Conservation (phyloP, 2,797 vertebrate genomes). For the Anguilla megastoma region DNA sequence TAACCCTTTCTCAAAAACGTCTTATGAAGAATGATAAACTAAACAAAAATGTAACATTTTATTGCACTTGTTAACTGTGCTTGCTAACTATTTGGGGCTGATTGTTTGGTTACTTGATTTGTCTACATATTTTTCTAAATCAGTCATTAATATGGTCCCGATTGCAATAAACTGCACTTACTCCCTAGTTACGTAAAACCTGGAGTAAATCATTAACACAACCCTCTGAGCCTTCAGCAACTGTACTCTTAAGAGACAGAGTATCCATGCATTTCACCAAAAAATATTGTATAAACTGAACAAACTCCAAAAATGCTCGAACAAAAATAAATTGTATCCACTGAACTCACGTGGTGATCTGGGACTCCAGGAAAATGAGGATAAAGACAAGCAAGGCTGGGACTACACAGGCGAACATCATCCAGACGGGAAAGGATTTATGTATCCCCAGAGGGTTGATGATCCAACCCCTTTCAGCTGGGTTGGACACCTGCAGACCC, state of each 20-base stretch:
- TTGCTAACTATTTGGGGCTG: background rate
- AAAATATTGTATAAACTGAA: background rate
- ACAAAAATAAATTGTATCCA: background rate
- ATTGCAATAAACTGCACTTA: background rate
- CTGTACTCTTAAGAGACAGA: background rate
- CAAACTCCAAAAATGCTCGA: no score
- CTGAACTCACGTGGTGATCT: slow-evolving; percentile 92
- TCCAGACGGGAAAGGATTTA: slow-evolving; percentile 74
- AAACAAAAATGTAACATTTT: no score
- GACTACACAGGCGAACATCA: slow-evolving; percentile 84
- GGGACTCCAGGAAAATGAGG: slow-evolving; percentile 96
- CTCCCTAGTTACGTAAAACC: background rate
- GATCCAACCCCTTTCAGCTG: slow-evolving; percentile 78
- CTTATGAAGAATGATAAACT: no score
- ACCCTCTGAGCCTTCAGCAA: background rate
- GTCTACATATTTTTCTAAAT: background rate
- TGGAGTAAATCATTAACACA: background rate
- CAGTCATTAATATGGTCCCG: background rate
- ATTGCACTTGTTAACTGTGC: background rate
- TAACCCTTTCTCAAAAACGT: no score
- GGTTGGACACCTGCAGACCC: slow-evolving; percentile 83
- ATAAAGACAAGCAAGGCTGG: slow-evolving; percentile 94
- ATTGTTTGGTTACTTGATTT: background rate
- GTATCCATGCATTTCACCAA: background rate
- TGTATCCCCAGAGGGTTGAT: slow-evolving; percentile 82